Percentiles rank a stretch among this genome's conserved stretches.
Evolutionary conservation across 1,140 invertebrate genomes (phyloP).

Genomic region (Drosophila arawakana): DNA sequence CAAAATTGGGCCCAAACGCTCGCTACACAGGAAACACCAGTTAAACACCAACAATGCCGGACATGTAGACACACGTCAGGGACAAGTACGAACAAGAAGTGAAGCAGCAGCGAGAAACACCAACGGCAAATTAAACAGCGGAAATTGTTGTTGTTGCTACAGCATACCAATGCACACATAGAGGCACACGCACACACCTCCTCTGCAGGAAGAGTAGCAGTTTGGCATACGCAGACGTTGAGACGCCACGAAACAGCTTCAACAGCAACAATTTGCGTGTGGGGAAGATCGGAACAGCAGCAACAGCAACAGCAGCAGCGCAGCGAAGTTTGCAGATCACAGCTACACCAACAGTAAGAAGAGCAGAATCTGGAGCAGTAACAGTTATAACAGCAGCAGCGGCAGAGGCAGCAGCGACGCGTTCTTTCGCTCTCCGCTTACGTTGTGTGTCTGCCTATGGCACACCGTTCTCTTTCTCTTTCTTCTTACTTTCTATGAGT

Average conservation of each 20-base stretch:
- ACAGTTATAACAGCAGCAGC: constrained; percentile 32
- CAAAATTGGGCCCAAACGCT: constrained; percentile 40
- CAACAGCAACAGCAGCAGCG: constrained; percentile 37
- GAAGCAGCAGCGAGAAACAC: constrained; percentile 34
- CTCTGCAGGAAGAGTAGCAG: constrained; percentile 16
- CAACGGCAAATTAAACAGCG: constrained; percentile 38
- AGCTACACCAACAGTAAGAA: constrained; percentile 34
- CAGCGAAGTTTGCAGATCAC: constrained; percentile 21
- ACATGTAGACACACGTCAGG: constrained; percentile 9
- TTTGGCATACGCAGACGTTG: constrained; percentile 25
- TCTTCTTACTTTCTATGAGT: constrained; percentile 36
- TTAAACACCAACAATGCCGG: constrained; percentile 33
- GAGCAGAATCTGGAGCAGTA: constrained; percentile 41
- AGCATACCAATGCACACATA: background rate
- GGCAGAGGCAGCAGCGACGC: constrained; percentile 50
- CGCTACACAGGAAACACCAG: constrained; percentile 43
- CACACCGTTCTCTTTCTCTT: constrained; percentile 45
- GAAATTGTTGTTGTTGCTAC: constrained; percentile 15
- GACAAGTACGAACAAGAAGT: constrained; percentile 50
- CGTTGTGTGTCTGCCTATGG: constrained; percentile 39
- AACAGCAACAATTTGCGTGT: constrained; percentile 33
- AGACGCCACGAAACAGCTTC: constrained; percentile 28
- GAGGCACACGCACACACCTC: constrained; percentile 1
- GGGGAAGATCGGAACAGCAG: constrained; percentile 39
- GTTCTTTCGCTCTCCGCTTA: constrained; percentile 56